A percentile compares a stretch with the other conserved stretches of the same genome.
Conservation (phyloP, 2,113 vertebrate genomes). For the Sebastes schlegelii region DNA sequence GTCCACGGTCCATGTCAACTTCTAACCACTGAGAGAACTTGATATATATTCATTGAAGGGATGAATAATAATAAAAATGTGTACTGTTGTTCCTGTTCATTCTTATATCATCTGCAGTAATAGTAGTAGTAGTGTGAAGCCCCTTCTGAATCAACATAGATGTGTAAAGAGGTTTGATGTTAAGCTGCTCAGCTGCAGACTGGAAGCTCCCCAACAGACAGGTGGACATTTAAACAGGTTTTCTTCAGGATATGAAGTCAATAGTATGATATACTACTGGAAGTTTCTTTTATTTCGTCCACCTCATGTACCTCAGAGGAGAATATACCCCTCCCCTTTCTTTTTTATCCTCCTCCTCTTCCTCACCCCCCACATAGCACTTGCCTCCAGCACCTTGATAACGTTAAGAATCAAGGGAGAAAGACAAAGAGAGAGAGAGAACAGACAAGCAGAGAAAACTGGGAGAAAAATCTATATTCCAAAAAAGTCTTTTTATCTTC, state of each 20-base stretch:
- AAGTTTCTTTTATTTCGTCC: constrained; percentile 29
- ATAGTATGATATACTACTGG: not conserved
- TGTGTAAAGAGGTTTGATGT: not conserved
- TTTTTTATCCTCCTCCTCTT: constrained; percentile 1
- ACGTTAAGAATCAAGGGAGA: constrained; percentile 1
- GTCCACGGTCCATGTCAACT: too few relatives aligned
- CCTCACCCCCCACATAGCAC: not conserved
- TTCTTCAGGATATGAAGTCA: not conserved
- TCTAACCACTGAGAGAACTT: not conserved
- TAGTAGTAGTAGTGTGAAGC: not conserved
- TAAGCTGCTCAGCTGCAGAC: not conserved
- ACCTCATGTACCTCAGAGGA: constrained; percentile 2
- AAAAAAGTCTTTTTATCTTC: constrained; percentile 46
- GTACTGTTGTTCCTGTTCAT: not conserved
- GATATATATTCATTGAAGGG: not conserved
- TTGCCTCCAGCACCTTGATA: constrained; percentile 15
- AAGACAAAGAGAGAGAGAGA: constrained; percentile 15
- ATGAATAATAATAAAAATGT: not conserved
- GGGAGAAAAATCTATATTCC: constrained; percentile 48
- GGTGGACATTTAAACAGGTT: not conserved
- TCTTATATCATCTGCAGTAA: not conserved
- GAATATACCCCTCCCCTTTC: not conserved
- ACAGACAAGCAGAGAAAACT: not conserved
- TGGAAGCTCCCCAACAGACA: not conserved
- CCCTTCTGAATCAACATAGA: not conserved